Evolutionary conservation across 2,113 vertebrate species (phyloP), one percentile per base, ranked within the genome.

Genomic region (Scalopus aquaticus): DNA sequence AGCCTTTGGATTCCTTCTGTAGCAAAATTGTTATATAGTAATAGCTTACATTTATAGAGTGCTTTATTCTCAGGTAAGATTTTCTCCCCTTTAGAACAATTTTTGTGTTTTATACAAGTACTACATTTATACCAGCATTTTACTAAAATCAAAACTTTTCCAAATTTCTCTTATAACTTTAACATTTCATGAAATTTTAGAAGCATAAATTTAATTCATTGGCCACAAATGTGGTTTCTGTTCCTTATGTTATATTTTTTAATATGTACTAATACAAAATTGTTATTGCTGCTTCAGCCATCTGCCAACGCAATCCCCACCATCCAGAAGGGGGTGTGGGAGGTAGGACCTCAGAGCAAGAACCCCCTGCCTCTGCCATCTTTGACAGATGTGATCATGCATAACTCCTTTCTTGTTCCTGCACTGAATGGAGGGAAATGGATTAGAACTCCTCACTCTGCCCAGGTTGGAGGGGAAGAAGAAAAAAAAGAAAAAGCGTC

Each of bases 91-190:
- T 83, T 91, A 80, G 84, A 87, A 90, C n/a, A 86, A 79, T 82
- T 96, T 84, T 80, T 94, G 35, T 88, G n/a, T 83, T 90, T 91
- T 95, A 73, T 7, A 20, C 67, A 81, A 88, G 37, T 58, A 79
- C 51, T 93, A 90, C 95, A 83, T 85, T 95, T 85, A 70, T 7
- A 69, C 46, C 20, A 74, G 80, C 46, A 95, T 82, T 93, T 94
- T 86, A 94, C 90, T 88, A 78, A 86, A 96, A 90, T 44, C 64
- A 95, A 95, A 95, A 92, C 49, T 62, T 96, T 87, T 60, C 26
- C 76, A 83, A 81, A 92, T 83, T 37, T 95, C 39, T 94, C 73
- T 72, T 77, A 72, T 3, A 89, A 79, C 82, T 94, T 85, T 93
- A 95, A 79, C 37, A 90, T 90, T 87, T 92, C 80, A 93, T 87